Evolutionary conservation across 2,113 vertebrate genomes (phyloP).

Genomic region (Chaetodon trifascialis): DNA sequence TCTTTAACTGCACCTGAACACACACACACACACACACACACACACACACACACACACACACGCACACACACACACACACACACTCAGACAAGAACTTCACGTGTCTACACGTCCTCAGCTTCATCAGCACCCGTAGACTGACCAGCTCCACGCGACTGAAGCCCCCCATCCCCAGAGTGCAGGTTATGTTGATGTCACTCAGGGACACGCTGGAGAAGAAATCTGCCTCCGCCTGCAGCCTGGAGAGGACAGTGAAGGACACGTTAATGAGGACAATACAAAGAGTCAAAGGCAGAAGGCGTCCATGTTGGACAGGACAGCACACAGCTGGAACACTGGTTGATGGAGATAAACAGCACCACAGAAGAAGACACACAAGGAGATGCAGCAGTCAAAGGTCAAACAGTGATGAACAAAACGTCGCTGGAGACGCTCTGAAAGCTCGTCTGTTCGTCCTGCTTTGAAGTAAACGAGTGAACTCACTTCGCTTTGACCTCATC

Average conservation of each 20-base stretch:
- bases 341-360: not conserved
- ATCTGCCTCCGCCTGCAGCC: slow-evolving; percentile 73
- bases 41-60: slow-evolving; percentile 1
- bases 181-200: slow-evolving; percentile 72
- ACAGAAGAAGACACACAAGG: too few species aligned
- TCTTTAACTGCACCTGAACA: slow-evolving; percentile 82
- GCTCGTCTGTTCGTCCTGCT: too few species aligned
- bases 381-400: too few species aligned
- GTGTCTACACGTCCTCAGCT: not conserved
- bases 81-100: not conserved
- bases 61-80: slow-evolving; percentile 7
- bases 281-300: not conserved
- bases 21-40: not conserved
- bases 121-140: not conserved
- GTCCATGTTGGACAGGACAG: not conserved
- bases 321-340: not conserved
- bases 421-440: too few species aligned
- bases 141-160: slow-evolving; percentile 86
- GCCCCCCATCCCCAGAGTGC: slow-evolving; percentile 82
- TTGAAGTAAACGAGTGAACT: slow-evolving; percentile 16
- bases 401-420: too few species aligned
- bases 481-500: slow-evolving; percentile 78
- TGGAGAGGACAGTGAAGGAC: slow-evolving; percentile 13
- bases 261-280: not conserved
- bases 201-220: slow-evolving; percentile 79